Percentiles rank a stretch among this genome's conserved stretches.
These are phyloP conservation scores for Melanaphis sacchari DNA, from an alignment of 1,140 invertebrate species.

Conservation along the genomic window DNA sequence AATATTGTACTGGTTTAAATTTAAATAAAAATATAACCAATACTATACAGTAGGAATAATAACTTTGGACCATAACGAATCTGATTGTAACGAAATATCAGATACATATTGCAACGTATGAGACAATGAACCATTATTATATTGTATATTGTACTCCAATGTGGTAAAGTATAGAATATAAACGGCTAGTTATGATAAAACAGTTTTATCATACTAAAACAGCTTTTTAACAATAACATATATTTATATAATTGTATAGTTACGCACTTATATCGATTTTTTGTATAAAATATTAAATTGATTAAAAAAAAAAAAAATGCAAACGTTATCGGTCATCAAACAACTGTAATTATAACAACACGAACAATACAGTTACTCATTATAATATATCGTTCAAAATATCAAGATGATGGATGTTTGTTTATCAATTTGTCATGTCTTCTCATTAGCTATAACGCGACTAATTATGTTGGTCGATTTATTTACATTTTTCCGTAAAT, in stretches of 20 bases:
- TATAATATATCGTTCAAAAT: too few species aligned
- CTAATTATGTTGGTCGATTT: too few species aligned
- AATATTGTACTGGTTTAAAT: not conserved
- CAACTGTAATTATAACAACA: too few species aligned
- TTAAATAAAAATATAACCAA: too few species aligned
- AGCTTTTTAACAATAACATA: not conserved
- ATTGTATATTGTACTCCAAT: too few species aligned
- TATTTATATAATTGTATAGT: not conserved
- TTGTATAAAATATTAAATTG: not conserved
- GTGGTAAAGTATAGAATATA: not conserved
- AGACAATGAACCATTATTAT: not conserved
- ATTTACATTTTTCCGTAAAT: too few species aligned
- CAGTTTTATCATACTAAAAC: not conserved
- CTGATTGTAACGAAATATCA: not conserved
- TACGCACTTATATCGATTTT: not conserved
- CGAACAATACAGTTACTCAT: too few species aligned
- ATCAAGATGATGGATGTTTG: too few species aligned
- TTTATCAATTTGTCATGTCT: too few species aligned
- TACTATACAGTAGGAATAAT: not conserved
- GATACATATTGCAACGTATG: too few species aligned
- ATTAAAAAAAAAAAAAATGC: not conserved
- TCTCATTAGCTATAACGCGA: too few species aligned
- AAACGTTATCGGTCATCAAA: not conserved
- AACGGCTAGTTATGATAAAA: not conserved
- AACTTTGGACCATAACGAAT: too few species aligned